phyloP scores from a whole-genome alignment of 1,140 invertebrate genomes.

The Leptonema lineaticorne region DNA sequence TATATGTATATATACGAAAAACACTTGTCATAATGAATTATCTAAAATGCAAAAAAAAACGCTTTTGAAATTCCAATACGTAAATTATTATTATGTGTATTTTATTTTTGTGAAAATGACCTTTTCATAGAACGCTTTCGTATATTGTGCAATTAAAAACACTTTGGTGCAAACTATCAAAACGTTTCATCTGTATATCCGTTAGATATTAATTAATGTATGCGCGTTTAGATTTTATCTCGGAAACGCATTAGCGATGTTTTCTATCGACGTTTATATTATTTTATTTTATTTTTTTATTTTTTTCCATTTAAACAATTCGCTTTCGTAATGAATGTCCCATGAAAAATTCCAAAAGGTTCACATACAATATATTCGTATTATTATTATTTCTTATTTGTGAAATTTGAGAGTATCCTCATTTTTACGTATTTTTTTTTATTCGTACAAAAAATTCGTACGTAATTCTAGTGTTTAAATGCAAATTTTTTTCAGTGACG shows the following conservation, averaged over 20 bases:
- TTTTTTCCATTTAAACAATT: not conserved
- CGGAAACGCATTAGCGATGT: not conserved
- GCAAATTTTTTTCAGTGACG: not conserved
- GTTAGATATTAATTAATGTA: conserved; percentile 20
- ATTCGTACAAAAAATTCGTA: not conserved
- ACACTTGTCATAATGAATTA: too few relatives aligned
- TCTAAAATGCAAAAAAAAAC: too few relatives aligned
- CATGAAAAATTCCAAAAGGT: too few relatives aligned
- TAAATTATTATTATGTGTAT: too few relatives aligned
- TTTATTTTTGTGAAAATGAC: too few relatives aligned
- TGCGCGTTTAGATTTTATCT: conserved; percentile 4
- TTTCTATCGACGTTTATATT: not conserved
- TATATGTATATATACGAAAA: too few relatives aligned
- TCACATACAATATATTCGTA: too few relatives aligned
- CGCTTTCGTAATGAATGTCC: too few relatives aligned
- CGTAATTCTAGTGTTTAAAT: not conserved
- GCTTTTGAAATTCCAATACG: too few relatives aligned
- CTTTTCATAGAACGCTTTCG: too few relatives aligned
- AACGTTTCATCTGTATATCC: conserved; percentile 16
- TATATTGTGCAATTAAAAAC: not conserved
- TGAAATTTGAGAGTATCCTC: too few relatives aligned
- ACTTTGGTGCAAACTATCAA: not conserved
- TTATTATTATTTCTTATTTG: too few relatives aligned
- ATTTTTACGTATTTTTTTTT: not conserved
- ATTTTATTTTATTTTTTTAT: not conserved